These are phyloP conservation scores for Drosophila navojoa DNA, from an alignment of 1,140 invertebrate species.

Conservation along the genomic window DNA sequence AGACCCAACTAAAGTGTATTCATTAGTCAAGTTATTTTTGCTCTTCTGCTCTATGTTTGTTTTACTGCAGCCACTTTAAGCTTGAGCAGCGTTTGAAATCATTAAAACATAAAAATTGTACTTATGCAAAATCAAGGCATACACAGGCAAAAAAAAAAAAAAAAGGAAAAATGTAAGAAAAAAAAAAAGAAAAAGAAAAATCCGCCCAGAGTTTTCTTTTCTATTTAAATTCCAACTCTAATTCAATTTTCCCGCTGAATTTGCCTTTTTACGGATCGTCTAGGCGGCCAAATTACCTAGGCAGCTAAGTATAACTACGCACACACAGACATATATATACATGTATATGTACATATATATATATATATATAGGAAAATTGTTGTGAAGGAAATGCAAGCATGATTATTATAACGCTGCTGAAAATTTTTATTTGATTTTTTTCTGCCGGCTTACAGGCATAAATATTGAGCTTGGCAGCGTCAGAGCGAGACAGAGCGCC, in stretches of 20 bases:
- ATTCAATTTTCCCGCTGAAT: conserved; percentile 76
- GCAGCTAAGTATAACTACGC: conserved; percentile 39
- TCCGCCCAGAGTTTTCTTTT: conserved; percentile 20
- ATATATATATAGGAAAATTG: conserved; percentile 26
- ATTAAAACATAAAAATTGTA: conserved; percentile 64
- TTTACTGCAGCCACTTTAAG: conserved; percentile 13
- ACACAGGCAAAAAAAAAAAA: conserved; percentile 1
- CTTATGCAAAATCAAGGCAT: conserved; percentile 61
- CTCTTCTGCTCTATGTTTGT: neutral
- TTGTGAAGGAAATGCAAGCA: conserved; percentile 57
- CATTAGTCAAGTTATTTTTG: neutral
- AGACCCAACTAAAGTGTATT: neutral
- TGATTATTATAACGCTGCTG: conserved; percentile 68
- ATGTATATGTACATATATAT: conserved; percentile 15
- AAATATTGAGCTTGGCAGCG: conserved; percentile 20
- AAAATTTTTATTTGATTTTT: conserved; percentile 33
- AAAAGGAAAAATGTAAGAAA: neutral
- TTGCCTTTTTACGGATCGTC: conserved; percentile 55
- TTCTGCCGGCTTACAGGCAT: conserved; percentile 8
- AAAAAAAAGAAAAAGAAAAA: conserved; percentile 9
- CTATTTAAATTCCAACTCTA: conserved; percentile 77
- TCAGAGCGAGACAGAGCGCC: neutral
- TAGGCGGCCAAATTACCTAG: conserved; percentile 48
- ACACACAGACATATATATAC: neutral
- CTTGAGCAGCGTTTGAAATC: conserved; percentile 45